Evolutionary conservation across 2,888 invertebrate genomes (phyloP).

Genomic region (Eupithecia centaureata): DNA sequence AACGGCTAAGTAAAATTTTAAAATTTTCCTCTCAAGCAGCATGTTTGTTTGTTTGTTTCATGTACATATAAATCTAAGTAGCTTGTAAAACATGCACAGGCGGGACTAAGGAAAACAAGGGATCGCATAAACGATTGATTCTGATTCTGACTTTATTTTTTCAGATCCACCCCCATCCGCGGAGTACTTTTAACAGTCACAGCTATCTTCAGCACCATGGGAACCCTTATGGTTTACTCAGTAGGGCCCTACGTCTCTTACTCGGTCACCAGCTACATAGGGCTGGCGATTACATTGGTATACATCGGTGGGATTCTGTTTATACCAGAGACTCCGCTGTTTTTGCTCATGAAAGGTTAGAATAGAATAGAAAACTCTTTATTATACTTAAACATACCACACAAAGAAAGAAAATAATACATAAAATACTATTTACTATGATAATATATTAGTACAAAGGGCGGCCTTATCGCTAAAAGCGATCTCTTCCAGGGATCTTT

Average conservation of each 20-base stretch:
- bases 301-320: slow-evolving; percentile 43
- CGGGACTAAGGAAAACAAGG: not conserved
- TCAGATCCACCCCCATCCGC: slow-evolving; percentile 58
- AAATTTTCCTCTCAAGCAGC: not conserved
- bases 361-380: no score
- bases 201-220: slow-evolving; percentile 50
- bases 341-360: slow-evolving; percentile 55
- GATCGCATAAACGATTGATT: no score
- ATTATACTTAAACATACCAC: no score
- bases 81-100: not conserved
- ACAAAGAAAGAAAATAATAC: no score
- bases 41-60: not conserved
- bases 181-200: slow-evolving; percentile 54
- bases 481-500: no score
- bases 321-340: slow-evolving; percentile 60
- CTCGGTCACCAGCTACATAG: slow-evolving; percentile 45
- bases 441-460: no score
- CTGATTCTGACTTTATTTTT: no score
- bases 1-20: not conserved
- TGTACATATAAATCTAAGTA: not conserved
- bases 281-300: slow-evolving; percentile 38
- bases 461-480: no score
- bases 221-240: slow-evolving; percentile 48
- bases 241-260: slow-evolving; percentile 53
- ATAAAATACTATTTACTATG: no score